phyloP scores from a whole-genome alignment of 2,888 invertebrate species.

The Embidobia sp. region DNA sequence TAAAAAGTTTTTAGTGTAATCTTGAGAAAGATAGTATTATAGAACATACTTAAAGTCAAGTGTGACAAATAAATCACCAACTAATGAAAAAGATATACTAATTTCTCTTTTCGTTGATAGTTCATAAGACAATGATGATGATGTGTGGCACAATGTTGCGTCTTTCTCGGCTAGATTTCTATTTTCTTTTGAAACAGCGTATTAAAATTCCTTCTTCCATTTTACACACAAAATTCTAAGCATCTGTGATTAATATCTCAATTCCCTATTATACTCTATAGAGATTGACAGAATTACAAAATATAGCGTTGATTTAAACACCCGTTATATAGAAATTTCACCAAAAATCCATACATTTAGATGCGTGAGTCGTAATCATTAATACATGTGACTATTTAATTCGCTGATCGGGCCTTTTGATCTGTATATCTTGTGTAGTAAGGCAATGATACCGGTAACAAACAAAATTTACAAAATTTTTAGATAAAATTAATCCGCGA shows the following conservation, averaged over 20 bases:
- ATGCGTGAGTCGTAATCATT: slow-evolving; percentile 37
- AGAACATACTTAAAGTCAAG: slow-evolving; percentile 48
- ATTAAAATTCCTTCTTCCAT: slow-evolving; percentile 26
- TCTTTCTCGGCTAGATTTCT: slow-evolving; percentile 25
- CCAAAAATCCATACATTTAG: slow-evolving; percentile 34
- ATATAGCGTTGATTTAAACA: slow-evolving; percentile 44
- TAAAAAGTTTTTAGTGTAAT: slow-evolving; percentile 56
- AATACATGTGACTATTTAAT: slow-evolving; percentile 53
- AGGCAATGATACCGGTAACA: slow-evolving; percentile 9
- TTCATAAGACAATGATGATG: slow-evolving; percentile 15
- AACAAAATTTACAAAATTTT: slow-evolving; percentile 41
- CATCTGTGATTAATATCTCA: slow-evolving; percentile 53
- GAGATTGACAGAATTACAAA: slow-evolving; percentile 44
- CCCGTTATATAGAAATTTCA: slow-evolving; percentile 59
- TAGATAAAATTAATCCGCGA: slow-evolving; percentile 39
- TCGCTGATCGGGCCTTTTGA: slow-evolving; percentile 53
- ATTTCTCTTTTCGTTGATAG: slow-evolving; percentile 12
- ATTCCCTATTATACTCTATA: slow-evolving; percentile 48
- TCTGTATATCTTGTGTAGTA: slow-evolving; percentile 12
- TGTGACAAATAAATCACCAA: slow-evolving; percentile 44
- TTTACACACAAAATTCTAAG: slow-evolving; percentile 23
- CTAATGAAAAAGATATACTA: slow-evolving; percentile 34
- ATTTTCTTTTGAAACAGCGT: slow-evolving; percentile 41
- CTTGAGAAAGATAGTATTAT: slow-evolving; percentile 27
- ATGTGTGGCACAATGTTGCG: slow-evolving; percentile 11